Conservation (phyloP, 2,113 vertebrate genomes). For the Globicephala melas region DNA sequence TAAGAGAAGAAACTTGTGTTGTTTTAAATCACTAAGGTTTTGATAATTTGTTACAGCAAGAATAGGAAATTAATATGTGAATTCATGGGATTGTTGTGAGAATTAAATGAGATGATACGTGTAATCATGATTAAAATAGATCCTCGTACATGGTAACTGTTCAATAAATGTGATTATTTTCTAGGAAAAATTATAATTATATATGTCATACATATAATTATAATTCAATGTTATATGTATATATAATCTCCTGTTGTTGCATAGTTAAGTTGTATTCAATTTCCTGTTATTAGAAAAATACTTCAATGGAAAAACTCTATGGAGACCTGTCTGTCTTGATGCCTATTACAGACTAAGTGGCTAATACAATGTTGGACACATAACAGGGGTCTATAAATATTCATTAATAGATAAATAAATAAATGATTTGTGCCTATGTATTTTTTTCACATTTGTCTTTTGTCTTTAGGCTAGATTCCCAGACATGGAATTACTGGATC, state of each 20-base stretch:
- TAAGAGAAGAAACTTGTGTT: neutral
- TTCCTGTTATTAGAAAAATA: neutral
- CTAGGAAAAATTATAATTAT: neutral
- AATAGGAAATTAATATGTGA: neutral
- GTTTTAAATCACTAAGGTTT: neutral
- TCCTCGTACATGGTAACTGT: neutral
- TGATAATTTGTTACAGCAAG: neutral
- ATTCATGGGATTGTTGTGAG: neutral
- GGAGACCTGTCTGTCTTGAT: neutral
- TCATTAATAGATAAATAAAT: neutral
- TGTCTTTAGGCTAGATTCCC: neutral
- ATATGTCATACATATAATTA: neutral
- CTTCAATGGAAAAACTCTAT: neutral
- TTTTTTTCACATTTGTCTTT: conserved; percentile 28
- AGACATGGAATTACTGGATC: conserved; percentile 49
- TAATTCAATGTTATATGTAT: neutral
- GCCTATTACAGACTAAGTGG: neutral
- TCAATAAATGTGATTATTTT: neutral
- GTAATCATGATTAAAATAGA: neutral
- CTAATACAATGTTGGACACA: neutral
- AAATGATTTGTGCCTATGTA: conserved; percentile 5
- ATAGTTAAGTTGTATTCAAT: neutral
- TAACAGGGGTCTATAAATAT: neutral
- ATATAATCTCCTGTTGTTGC: neutral
- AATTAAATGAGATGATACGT: neutral